These are phyloP conservation scores for Copidosoma aretas DNA, from an alignment of 2,888 invertebrate species.

Conservation along the genomic window DNA sequence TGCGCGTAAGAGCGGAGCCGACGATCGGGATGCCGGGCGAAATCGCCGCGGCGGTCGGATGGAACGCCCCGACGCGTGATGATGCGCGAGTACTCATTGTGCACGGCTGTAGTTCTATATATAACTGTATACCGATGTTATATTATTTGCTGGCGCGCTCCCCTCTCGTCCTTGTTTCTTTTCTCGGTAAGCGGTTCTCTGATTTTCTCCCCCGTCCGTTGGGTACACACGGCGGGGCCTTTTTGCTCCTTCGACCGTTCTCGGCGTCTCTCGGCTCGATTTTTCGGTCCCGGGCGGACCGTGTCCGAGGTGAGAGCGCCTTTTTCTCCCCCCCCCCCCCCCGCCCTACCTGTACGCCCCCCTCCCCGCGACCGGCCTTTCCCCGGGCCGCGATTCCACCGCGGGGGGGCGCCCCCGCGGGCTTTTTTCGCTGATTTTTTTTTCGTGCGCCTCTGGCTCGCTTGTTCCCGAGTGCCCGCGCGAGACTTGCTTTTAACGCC, in stretches of 20 bases:
- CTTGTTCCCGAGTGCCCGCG: background rate
- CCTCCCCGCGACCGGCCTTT: too few species aligned
- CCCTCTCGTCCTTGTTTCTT: background rate
- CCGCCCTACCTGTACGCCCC: background rate
- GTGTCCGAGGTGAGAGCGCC: background rate
- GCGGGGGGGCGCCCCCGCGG: background rate
- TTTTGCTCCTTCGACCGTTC: background rate
- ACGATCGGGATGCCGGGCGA: too few species aligned
- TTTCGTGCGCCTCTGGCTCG: background rate
- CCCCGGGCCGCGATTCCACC: too few species aligned
- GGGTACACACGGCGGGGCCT: background rate
- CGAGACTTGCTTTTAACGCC: constrained; percentile 7
- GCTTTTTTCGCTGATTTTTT: background rate
- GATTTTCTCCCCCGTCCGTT: background rate
- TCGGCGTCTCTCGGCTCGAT: too few species aligned
- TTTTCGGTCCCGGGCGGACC: too few species aligned
- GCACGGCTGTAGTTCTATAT: too few species aligned
- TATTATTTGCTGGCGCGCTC: too few species aligned
- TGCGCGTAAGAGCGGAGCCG: too few species aligned
- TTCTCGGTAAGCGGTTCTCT: background rate
- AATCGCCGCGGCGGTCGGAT: too few species aligned
- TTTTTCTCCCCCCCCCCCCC: background rate
- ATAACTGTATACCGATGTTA: too few species aligned
- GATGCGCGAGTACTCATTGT: too few species aligned
- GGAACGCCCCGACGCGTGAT: too few species aligned